Evolutionary conservation across 2,888 invertebrate species (phyloP), one percentile per base, ranked within the genome.

Genomic region (Pasiphila rectangulata): DNA sequence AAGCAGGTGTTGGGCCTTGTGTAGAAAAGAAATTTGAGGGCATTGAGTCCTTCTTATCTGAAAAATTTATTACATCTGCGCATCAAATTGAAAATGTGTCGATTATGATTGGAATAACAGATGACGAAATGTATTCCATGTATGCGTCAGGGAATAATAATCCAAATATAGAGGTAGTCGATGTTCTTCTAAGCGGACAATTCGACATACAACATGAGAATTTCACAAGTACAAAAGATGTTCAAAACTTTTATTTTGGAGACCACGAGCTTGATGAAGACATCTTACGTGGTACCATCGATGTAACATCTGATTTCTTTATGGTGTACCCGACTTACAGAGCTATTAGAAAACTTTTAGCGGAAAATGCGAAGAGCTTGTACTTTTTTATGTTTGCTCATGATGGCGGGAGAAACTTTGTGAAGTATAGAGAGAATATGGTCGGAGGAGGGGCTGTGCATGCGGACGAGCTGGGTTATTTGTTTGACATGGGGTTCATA

Each of bases 161-260:
- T 29, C 20, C 38, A 1, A 10, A 13, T n/a, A 0, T 10, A 4
- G 53, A n/a, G n/a, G n/a, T n/a, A n/a, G n/a, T 47, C n/a, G 44
- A 7, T 19, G 9, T 2, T 4, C 9, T 21, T 59, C 64, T 24
- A 16, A 46, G 13, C 5, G 20, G n/a, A 2, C 21, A 37, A 34
- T 76, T 76, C 40, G 59, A 63, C 30, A 62, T 70, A 9, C 56
- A 61, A 7, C 21, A 55, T 13, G 56, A 61, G 19, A 49, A 64
- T 2, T 56, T 64, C 16, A 23, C 7, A 25, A 57, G 59, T n/a
- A n/a, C n/a, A n/a, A n/a, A n/a, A n/a, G 38, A 59, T 52, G 54
- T 71, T 2, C 51, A 64, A 39, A 62, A 68, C 17, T 82, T 76
- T 41, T 82, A 79, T 21, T 70, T 76, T 4, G 79, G 76, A 0